phyloP scores from a whole-genome alignment of 2,888 invertebrate genomes.

The Campaea margaritaria region DNA sequence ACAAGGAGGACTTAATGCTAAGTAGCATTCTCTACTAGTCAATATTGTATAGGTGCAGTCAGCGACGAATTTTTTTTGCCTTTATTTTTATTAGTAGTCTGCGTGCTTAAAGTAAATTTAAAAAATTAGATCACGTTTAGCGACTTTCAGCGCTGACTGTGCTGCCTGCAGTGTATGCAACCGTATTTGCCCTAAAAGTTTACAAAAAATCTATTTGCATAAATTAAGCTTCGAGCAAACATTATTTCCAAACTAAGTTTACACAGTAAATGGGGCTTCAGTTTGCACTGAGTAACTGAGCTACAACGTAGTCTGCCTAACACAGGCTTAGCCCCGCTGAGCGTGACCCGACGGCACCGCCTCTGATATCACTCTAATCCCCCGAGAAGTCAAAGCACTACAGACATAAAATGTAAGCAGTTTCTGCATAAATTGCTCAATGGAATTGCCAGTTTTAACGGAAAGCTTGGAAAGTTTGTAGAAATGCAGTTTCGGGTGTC shows the following conservation, averaged over 20 bases:
- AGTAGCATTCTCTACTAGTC: too few relatives aligned
- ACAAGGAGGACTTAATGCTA: too few relatives aligned
- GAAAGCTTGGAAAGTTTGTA: conserved; percentile 10
- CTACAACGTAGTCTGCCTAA: conserved; percentile 40
- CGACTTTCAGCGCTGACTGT: not conserved
- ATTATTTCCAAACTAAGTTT: conserved; percentile 29
- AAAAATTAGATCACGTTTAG: not conserved
- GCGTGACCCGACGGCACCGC: conserved; percentile 46
- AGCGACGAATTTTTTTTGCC: too few relatives aligned
- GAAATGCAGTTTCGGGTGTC: conserved; percentile 6
- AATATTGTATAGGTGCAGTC: too few relatives aligned
- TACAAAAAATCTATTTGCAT: conserved; percentile 7
- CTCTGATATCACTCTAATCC: conserved; percentile 50
- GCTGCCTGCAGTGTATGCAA: too few relatives aligned
- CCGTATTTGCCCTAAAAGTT: not conserved
- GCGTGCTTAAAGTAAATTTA: too few relatives aligned
- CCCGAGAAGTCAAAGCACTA: conserved; percentile 47
- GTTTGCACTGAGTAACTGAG: conserved; percentile 41
- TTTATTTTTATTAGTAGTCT: too few relatives aligned
- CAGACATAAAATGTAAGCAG: conserved; percentile 46
- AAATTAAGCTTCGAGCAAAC: conserved; percentile 12
- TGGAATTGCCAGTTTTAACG: conserved; percentile 36
- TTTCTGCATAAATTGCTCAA: conserved; percentile 45
- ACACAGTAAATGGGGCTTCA: conserved; percentile 40
- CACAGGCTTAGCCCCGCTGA: conserved; percentile 44